Percentiles rank a stretch among this genome's conserved stretches.
These are phyloP conservation scores for Triops cancriformis DNA, from an alignment of 1,140 invertebrate species.

Conservation along the genomic window DNA sequence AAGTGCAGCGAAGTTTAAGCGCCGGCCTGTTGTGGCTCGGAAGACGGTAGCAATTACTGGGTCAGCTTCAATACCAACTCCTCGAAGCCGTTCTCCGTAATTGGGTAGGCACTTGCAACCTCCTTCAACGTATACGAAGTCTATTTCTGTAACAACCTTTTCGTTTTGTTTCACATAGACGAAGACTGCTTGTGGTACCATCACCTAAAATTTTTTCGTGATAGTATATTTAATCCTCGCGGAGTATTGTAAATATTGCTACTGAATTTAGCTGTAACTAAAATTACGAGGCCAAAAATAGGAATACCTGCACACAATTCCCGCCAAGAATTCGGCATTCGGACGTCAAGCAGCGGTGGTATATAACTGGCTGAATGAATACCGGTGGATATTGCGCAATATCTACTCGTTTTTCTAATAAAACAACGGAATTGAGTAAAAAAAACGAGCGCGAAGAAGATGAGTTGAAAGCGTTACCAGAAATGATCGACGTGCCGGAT, in stretches of 20 bases:
- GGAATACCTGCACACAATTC: constrained; percentile 23
- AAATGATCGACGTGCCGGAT: constrained; percentile 22
- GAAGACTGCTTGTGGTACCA: constrained; percentile 21
- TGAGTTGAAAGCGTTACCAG: constrained; percentile 9
- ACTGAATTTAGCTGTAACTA: no score
- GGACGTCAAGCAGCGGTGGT: constrained; percentile 3
- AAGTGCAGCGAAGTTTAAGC: not conserved
- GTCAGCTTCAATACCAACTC: constrained; percentile 14
- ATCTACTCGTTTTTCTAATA: constrained; percentile 23
- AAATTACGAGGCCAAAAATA: not conserved
- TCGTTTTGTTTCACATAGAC: not conserved
- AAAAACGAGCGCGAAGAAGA: not conserved
- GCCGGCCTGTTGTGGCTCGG: constrained; percentile 7
- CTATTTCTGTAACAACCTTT: constrained; percentile 17
- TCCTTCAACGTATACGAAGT: constrained; percentile 23
- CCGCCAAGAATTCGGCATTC: constrained; percentile 23
- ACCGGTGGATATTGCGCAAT: constrained; percentile 18
- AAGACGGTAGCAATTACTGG: constrained; percentile 11
- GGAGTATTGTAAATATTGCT: no score
- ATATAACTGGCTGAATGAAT: constrained; percentile 26
- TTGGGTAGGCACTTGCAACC: constrained; percentile 22
- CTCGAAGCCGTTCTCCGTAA: not conserved
- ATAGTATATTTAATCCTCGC: no score
- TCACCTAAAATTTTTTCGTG: constrained; percentile 23
- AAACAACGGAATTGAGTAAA: not conserved